These are phyloP conservation scores for Ceraclea dissimilis DNA, from an alignment of 2,888 invertebrate species.

Conservation along the genomic window DNA sequence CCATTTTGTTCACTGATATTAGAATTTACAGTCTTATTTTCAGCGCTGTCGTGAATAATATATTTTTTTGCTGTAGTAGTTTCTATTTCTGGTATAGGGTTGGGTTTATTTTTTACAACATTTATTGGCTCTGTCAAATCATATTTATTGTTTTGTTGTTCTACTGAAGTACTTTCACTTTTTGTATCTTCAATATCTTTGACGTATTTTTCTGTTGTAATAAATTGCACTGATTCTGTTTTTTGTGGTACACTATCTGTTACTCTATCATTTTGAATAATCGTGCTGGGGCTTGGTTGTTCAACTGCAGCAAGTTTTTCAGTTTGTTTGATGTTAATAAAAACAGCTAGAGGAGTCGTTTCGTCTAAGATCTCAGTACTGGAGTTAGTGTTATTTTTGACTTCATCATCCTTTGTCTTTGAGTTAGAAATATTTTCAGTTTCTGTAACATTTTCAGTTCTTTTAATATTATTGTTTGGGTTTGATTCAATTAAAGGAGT, in stretches of 20 bases:
- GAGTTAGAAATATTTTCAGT: too few species aligned
- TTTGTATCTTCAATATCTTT: constrained; percentile 6
- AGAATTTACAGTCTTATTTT: background rate
- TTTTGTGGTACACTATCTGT: too few species aligned
- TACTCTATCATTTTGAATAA: too few species aligned
- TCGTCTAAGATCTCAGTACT: too few species aligned
- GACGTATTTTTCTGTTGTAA: constrained; percentile 12
- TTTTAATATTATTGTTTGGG: background rate
- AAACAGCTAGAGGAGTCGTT: background rate
- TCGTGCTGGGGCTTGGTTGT: too few species aligned
- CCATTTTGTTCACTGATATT: background rate
- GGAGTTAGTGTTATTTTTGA: too few species aligned
- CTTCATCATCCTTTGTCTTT: too few species aligned
- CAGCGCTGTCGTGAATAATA: too few species aligned
- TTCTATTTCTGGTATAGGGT: background rate
- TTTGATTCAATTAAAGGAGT: constrained; percentile 2
- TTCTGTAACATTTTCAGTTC: constrained; percentile 1
- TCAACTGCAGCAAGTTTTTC: background rate
- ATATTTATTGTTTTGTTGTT: too few species aligned
- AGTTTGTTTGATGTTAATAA: background rate
- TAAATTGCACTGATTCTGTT: too few species aligned
- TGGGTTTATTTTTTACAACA: background rate
- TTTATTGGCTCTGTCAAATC: background rate
- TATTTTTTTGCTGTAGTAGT: too few species aligned
- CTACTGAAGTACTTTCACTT: too few species aligned